Conservation (phyloP, 23 tunicate species). For the Ciona savignyi region DNA sequence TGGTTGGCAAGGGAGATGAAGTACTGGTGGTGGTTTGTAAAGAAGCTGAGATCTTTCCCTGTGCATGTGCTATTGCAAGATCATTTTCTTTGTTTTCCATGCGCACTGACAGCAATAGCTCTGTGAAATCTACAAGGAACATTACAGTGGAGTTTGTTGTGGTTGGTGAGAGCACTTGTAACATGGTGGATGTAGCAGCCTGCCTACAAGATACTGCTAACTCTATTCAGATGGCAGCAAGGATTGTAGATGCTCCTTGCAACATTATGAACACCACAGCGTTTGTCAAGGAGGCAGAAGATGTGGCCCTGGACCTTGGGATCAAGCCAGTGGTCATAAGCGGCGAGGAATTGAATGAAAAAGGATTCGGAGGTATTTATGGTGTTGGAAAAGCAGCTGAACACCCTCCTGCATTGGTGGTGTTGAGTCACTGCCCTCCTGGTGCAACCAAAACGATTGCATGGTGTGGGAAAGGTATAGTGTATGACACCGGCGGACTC, state of each 20-base stretch:
- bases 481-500: constrained; percentile 98
- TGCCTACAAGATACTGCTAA: constrained; percentile 73
- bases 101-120: constrained; percentile 40
- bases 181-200: constrained; percentile 35
- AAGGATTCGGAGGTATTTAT: constrained; percentile 97
- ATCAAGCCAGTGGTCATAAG: constrained; percentile 57
- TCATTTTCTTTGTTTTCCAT: constrained; percentile 63
- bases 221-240: constrained; percentile 69
- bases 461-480: constrained; percentile 99
- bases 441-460: constrained; percentile 86
- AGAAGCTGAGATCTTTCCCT: constrained; percentile 70
- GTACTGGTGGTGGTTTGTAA: constrained; percentile 66
- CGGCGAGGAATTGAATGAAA: constrained; percentile 73
- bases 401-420: constrained; percentile 86
- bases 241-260: constrained; percentile 90
- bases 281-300: constrained; percentile 60
- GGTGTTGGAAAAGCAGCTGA: constrained; percentile 92
- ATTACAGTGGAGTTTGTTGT: constrained; percentile 65
- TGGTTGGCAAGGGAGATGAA: constrained; percentile 56
- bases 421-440: constrained; percentile 76
- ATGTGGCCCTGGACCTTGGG: constrained; percentile 59
- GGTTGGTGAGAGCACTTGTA: constrained; percentile 47
- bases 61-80: constrained; percentile 84
- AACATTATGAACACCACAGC: constrained; percentile 93
- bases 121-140: constrained; percentile 20